phyloP scores from a whole-genome alignment of 2,888 invertebrate species.

The Campoplex capitator region DNA sequence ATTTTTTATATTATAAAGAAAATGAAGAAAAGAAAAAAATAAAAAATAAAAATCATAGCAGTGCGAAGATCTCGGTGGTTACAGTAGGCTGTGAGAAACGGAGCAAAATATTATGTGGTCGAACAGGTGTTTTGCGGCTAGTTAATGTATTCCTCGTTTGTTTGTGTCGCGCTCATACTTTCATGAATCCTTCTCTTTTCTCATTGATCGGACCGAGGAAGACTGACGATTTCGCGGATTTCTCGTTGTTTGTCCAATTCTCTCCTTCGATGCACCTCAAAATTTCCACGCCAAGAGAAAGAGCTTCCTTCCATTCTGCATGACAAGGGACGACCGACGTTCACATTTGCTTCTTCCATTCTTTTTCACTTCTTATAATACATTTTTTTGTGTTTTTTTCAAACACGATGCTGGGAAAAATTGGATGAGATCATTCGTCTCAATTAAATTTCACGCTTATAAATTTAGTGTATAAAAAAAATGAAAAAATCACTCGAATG shows the following conservation, averaged over 20 bases:
- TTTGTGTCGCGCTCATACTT: constrained; percentile 6
- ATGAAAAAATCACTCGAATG: no score
- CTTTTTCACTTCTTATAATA: not conserved
- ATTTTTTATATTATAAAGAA: no score
- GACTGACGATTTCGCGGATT: constrained; percentile 35
- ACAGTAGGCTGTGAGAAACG: constrained; percentile 48
- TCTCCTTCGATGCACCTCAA: not conserved
- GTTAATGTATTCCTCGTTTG: not conserved
- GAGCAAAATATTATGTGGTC: constrained; percentile 38
- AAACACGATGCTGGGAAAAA: not conserved
- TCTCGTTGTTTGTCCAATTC: constrained; percentile 26
- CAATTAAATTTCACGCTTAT: no score
- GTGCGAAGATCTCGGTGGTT: not conserved
- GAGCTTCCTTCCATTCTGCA: constrained; percentile 13
- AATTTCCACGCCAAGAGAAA: not conserved
- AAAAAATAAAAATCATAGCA: not conserved
- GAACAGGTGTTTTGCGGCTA: constrained; percentile 56
- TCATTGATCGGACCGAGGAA: not conserved
- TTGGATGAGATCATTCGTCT: no score
- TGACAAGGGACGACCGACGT: constrained; percentile 1
- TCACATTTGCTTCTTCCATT: constrained; percentile 4
- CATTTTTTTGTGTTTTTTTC: not conserved
- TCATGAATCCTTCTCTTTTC: not conserved
- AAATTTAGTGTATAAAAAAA: no score
- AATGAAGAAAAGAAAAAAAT: not conserved